Base-by-base conservation (phyloP, 2,113 vertebrate species). In the Lates calcarifer region DNA sequence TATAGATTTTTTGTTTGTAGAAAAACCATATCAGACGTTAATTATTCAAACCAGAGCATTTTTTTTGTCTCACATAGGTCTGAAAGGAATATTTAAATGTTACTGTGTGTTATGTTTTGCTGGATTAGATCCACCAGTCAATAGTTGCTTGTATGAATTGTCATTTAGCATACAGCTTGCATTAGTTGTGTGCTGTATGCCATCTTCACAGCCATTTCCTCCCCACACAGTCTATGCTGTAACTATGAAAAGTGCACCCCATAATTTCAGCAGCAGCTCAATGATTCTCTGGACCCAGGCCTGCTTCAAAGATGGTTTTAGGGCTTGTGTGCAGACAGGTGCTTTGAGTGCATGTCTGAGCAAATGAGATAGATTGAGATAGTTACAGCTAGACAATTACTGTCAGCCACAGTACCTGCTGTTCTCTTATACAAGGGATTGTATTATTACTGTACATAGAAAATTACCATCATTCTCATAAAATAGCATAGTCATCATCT, bases 401-500 rank as follows among this genome's bases (percentile, higher is more conserved):
- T 51, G 55, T 83, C 63, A 73, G 51, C 74, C 77, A 41, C 49
- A 53, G 80, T 70, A 71, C 79, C 68, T 83, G 61, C 81, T 80
- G 71, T 84, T 88, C 79, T 79, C 33, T 58, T 68, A 56, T 74
- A 80, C 55, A 64, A 79, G 10, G 22, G 57, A 55, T 28, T 73
- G 62, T 31, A 45, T 84, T 78, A 83, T 86, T 81, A 74, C 63
- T 18, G 49, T 60, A 70, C 60, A 57, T n/a, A 17, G 71, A 55
- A 87, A 86, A 84, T 81, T 37, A 81, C 74, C 62, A 29, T 26
- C 70, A 26, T 61, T 74, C 75, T 82, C 33, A 20, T 62, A 74
- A 85, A 90, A 85, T 60, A 17, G 47, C 58, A 51, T 14, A 70
- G 28, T 71, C 56, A 72, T 89, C 77, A 74, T 64, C 72, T 60